Evolutionary conservation across 2,888 invertebrate species (phyloP).

Genomic region (Plemyria rubiginata): DNA sequence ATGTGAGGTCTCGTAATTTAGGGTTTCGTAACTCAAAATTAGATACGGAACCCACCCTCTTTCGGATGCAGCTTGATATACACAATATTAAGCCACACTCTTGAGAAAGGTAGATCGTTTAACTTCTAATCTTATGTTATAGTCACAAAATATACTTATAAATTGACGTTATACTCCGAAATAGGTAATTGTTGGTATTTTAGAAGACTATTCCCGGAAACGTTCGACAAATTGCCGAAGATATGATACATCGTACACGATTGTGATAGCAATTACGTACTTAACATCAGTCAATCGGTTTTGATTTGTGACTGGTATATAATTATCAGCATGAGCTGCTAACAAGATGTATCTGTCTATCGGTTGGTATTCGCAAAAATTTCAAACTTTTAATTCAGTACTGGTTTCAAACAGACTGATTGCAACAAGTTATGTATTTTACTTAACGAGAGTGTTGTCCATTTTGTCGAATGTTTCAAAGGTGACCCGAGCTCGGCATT

Average conservation of each 20-base stretch:
- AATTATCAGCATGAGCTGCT: no score
- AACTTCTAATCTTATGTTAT: neutral
- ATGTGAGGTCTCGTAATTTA: slow-evolving; percentile 11
- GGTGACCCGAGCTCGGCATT: neutral
- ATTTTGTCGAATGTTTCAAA: neutral
- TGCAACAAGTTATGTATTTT: no score
- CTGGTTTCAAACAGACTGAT: no score
- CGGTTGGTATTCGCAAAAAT: no score
- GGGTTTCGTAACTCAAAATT: slow-evolving; percentile 21
- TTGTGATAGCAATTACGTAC: no score
- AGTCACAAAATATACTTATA: slow-evolving; percentile 28
- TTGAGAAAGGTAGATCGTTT: neutral
- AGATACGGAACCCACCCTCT: slow-evolving; percentile 23
- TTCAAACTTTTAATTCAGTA: no score
- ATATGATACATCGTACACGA: neutral
- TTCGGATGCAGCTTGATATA: slow-evolving; percentile 14
- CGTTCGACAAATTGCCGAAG: neutral
- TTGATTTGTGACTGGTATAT: no score
- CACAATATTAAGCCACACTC: slow-evolving; percentile 5
- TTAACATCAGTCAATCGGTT: no score
- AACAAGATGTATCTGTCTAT: no score
- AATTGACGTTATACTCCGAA: slow-evolving; percentile 36
- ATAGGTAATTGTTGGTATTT: slow-evolving; percentile 10
- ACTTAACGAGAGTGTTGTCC: no score
- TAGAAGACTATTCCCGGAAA: neutral